Evolutionary conservation across 2,888 invertebrate species (phyloP).

Genomic region (Scrobipalpa atriplicella): DNA sequence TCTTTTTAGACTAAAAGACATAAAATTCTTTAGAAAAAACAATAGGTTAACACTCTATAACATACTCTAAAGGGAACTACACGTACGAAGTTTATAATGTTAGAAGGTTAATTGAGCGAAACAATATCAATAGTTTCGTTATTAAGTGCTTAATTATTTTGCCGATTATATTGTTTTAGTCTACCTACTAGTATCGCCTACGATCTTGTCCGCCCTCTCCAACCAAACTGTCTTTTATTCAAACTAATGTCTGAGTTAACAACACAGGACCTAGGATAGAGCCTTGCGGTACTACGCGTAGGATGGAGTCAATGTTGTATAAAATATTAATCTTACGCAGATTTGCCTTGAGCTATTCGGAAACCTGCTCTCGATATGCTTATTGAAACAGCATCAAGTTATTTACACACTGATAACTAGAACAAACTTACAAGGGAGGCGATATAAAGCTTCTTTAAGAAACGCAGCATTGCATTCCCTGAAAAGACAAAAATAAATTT

Average conservation of each 20-base stretch:
- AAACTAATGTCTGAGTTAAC: slow-evolving; percentile 45
- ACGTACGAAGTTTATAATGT: not conserved
- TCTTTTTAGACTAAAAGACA: too few species aligned
- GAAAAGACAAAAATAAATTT: slow-evolving; percentile 40
- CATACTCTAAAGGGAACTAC: not conserved
- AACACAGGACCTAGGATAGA: slow-evolving; percentile 53
- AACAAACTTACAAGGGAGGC: not conserved
- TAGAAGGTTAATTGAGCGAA: not conserved
- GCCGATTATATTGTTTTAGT: slow-evolving; percentile 10
- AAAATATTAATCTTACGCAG: slow-evolving; percentile 37
- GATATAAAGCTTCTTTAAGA: not conserved
- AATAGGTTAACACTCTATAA: too few species aligned
- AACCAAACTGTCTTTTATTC: slow-evolving; percentile 35
- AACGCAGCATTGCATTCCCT: slow-evolving; percentile 38
- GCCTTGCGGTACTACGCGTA: slow-evolving; percentile 61
- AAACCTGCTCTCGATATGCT: slow-evolving; percentile 29
- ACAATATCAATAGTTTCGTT: not conserved
- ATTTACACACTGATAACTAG: not conserved
- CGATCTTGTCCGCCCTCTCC: slow-evolving; percentile 57
- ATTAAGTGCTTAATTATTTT: not conserved
- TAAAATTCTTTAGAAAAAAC: too few species aligned
- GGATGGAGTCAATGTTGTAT: slow-evolving; percentile 40
- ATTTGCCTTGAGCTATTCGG: slow-evolving; percentile 46
- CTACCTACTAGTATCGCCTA: slow-evolving; percentile 33
- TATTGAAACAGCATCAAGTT: not conserved